phyloP scores from a whole-genome alignment of 2,797 vertebrate genomes.

The Gymnothorax javanicus region DNA sequence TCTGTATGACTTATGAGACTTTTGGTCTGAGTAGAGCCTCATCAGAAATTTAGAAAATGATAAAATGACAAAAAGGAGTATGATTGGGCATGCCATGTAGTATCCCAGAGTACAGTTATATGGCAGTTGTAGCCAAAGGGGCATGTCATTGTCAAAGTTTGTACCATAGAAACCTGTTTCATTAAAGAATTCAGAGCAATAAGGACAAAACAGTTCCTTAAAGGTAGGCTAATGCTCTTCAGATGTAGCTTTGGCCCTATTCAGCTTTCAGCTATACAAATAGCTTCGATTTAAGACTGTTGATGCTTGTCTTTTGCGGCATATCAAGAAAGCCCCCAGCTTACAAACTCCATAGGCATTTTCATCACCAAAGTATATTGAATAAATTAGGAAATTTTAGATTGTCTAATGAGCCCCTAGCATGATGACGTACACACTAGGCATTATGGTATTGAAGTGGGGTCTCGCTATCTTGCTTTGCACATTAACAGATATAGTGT shows the following conservation, averaged over 20 bases:
- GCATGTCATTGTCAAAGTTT: background rate
- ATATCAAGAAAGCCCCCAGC: background rate
- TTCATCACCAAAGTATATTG: background rate
- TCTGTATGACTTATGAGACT: background rate
- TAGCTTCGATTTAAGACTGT: background rate
- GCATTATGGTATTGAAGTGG: no score
- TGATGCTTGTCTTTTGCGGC: background rate
- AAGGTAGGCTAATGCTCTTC: background rate
- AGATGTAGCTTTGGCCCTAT: no score
- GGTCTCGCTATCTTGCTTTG: no score
- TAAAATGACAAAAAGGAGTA: background rate
- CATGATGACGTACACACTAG: no score
- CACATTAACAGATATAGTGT: no score
- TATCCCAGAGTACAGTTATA: background rate
- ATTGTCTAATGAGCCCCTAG: no score
- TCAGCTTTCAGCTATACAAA: no score
- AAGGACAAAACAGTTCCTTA: background rate
- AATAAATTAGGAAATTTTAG: no score
- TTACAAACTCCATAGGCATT: background rate
- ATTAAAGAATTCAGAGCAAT: background rate
- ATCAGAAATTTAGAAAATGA: background rate
- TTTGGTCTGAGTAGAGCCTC: background rate
- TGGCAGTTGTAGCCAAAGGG: background rate
- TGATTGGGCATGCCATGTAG: background rate
- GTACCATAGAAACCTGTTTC: no score